phyloP scores from a whole-genome alignment of 1,140 invertebrate genomes.

The Drosophila sucinea region DNA sequence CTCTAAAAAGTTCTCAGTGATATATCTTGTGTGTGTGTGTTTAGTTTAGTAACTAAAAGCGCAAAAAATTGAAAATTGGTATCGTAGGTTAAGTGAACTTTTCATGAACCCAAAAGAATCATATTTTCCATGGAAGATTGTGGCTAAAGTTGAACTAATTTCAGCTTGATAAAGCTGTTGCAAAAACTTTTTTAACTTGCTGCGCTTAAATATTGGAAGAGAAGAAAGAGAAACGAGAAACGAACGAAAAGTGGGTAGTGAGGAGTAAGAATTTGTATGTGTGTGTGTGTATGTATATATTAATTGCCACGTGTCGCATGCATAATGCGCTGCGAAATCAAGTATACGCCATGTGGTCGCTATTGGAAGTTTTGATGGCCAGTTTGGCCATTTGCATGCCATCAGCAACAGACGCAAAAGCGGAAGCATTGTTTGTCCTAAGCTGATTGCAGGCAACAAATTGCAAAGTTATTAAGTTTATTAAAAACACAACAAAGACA shows the following conservation, averaged over 20 bases:
- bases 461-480: slow-evolving; percentile 80
- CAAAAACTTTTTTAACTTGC: not conserved
- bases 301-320: slow-evolving; percentile 44
- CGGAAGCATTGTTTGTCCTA: slow-evolving; percentile 28
- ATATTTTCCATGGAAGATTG: not conserved
- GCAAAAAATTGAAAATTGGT: not conserved
- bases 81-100: not conserved
- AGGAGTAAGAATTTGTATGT: not conserved
- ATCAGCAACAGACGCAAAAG: slow-evolving; percentile 33
- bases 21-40: slow-evolving; percentile 1
- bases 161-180: slow-evolving; percentile 1
- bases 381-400: slow-evolving; percentile 56
- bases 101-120: not conserved
- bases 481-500: slow-evolving; percentile 62
- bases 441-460: slow-evolving; percentile 75
- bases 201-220: not conserved
- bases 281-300: slow-evolving; percentile 19
- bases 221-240: not conserved
- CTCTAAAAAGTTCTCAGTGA: too few species aligned
- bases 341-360: slow-evolving; percentile 65
- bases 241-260: not conserved
- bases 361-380: slow-evolving; percentile 15
- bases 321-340: slow-evolving; percentile 55
- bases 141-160: slow-evolving; percentile 2
- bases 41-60: not conserved